Evolutionary conservation across 2,888 invertebrate genomes (phyloP), one percentile per base, ranked within the genome.

Genomic region (Aradus depressus): DNA sequence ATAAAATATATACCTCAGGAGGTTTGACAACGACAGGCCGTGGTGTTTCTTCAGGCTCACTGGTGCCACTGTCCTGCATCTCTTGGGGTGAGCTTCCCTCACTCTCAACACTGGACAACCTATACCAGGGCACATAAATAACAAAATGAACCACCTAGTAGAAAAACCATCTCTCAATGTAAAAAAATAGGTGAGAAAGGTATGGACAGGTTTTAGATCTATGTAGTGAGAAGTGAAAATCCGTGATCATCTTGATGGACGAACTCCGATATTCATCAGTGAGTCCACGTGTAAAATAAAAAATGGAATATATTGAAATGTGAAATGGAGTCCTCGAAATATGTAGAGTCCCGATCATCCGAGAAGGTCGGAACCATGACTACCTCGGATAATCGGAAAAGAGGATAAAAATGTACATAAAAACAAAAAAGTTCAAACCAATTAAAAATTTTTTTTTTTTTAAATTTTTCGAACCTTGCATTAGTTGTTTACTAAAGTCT

Each of bases 31-130:
- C 54, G 4, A 56, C 41, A 19, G 56, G 56, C 23, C 54, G 28
- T 1, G 56, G 54, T 25, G 54, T 44, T 16, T 54, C 52, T 19
- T 56, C 56, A n/a, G 53, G 38, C 14, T 56, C 50, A 34, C 52
- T 52, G n/a, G 50, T 41, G n/a, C n/a, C n/a, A 34, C 51, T 49
- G 25, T 55, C 55, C 1, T 44, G 49, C 14, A 41, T 42, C 14
- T 47, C 31, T n/a, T 53, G 50, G 3, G 53, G 45, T 8, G 38
- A n/a, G 21, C 32, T 51, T 10, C 51, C 51, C 19, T 50, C 51
- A 32, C 54, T 56, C 26, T 56, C 56, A n/a, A 54, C 56, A 47
- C 56, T 56, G 2, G 52, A 52, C 31, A 56, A 39, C 50, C 56
- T 56, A 34, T n/a, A n/a, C n/a, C n/a, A n/a, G n/a, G n/a, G 14